These are phyloP conservation scores for Patiria miniata DNA, from an alignment of 35 echinoderm and acorn worm species.

Conservation along the genomic window DNA sequence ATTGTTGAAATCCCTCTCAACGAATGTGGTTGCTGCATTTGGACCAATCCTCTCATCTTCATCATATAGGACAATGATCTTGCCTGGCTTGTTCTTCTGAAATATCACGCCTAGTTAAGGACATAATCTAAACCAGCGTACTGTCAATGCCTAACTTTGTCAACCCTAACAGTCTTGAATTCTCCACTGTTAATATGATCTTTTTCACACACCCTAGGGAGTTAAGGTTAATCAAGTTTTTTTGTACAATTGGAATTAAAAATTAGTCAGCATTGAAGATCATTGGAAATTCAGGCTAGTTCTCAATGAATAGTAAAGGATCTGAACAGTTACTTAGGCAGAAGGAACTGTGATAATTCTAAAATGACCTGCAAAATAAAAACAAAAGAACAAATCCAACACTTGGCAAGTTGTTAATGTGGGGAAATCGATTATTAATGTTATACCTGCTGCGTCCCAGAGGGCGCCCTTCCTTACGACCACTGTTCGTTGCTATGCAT, in stretches of 20 bases:
- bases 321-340: too few relatives aligned
- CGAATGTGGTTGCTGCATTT: constrained; percentile 89
- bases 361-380: too few relatives aligned
- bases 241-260: not conserved
- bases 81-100: constrained; percentile 88
- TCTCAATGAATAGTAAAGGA: not conserved
- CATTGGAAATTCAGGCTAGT: not conserved
- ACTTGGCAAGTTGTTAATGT: too few relatives aligned
- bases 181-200: not conserved
- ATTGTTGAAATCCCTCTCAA: constrained; percentile 93
- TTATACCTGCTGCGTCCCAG: too few relatives aligned
- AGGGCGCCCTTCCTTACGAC: too few relatives aligned
- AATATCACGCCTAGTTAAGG: constrained; percentile 1
- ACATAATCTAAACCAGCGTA: not conserved
- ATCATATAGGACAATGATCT: constrained; percentile 94
- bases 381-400: too few relatives aligned
- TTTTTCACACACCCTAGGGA: too few relatives aligned
- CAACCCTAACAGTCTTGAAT: not conserved
- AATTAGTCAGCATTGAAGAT: not conserved
- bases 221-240: not conserved
- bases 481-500: too few relatives aligned
- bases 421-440: too few relatives aligned
- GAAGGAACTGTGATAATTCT: too few relatives aligned
- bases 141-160: not conserved
- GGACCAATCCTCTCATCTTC: constrained; percentile 93